Evolutionary conservation across 2,888 invertebrate species (phyloP), one percentile per base, ranked within the genome.

Genomic region (Bugulina stolonifera): DNA sequence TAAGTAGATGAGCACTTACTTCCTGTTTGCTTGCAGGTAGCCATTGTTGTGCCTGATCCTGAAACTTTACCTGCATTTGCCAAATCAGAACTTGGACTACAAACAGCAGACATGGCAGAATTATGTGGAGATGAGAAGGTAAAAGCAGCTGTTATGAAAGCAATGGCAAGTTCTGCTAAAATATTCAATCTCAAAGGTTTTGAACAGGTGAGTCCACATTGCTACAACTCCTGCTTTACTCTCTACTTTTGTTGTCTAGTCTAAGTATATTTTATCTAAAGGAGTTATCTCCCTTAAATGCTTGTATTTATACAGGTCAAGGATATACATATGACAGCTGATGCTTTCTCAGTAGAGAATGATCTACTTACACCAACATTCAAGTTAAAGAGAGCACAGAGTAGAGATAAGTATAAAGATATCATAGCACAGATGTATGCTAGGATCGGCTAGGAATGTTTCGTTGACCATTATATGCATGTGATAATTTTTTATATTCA

Each of bases 331-430:
- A 27, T 64, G 3, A 64, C 64, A 32, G 64, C 64, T 25, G 96
- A 97, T 85, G 92, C 93, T 77, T 97, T 98, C 88, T 93, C 94
- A 74, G 91, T 96, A 72, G 96, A 97, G 86, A 97, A 98, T 86
- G 95, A 94, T 75, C 89, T 98, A 71, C 87, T 98, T 69, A 98
- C 97, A 57, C 97, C 97, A 71, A 96, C 96, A 35, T 89, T 96
- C 86, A 98, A 98, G 87, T 90, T 92, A 76, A 97, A 96, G 87
- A 89, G 97, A 84, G 93, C 94, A 71, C 80, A 80, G 57, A 73
- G 81, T 34, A 76, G 76, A 69, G 77, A 77, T 52, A 73, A 73
- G 73, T 82, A 81, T 71, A 70, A 75, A 52, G 58, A 74, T 52
- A 77, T 80, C 71, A 78, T 81, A 34, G 77, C 78, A 3, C 75